Percentiles rank a stretch among this genome's conserved stretches.
phyloP scores from a whole-genome alignment of 2,113 vertebrate genomes.

The Tyto alba region DNA sequence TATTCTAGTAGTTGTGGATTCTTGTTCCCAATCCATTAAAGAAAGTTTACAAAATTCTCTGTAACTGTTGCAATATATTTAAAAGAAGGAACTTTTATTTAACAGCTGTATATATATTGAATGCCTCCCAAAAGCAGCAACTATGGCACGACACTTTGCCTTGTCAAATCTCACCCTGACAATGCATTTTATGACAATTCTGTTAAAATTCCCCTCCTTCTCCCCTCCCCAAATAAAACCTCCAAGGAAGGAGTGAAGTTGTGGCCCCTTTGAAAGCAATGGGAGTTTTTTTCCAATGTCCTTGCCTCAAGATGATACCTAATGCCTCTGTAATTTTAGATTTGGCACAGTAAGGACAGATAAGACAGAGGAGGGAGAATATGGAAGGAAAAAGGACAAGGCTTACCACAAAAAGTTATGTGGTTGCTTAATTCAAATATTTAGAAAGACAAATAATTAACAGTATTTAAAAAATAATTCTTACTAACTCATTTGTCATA shows the following conservation, averaged over 20 bases:
- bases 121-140: neutral
- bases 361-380: neutral
- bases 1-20: neutral
- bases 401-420: neutral
- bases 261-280: neutral
- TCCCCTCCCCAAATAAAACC: neutral
- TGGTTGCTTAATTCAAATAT: neutral
- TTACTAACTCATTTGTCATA: neutral
- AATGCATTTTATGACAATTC: neutral
- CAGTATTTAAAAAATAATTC: neutral
- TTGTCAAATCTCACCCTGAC: neutral
- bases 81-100: neutral
- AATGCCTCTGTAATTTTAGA: constrained; percentile 44
- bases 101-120: neutral
- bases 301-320: neutral
- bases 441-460: neutral
- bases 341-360: neutral
- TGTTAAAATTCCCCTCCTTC: neutral
- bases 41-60: neutral
- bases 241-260: neutral
- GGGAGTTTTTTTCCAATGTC: neutral
- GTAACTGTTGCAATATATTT: neutral
- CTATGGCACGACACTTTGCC: fast-evolving
- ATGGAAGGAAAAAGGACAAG: neutral
- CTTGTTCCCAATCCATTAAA: neutral